Base-by-base conservation (phyloP, 2,888 invertebrate genomes). In the Pharmacophagus antenor region DNA sequence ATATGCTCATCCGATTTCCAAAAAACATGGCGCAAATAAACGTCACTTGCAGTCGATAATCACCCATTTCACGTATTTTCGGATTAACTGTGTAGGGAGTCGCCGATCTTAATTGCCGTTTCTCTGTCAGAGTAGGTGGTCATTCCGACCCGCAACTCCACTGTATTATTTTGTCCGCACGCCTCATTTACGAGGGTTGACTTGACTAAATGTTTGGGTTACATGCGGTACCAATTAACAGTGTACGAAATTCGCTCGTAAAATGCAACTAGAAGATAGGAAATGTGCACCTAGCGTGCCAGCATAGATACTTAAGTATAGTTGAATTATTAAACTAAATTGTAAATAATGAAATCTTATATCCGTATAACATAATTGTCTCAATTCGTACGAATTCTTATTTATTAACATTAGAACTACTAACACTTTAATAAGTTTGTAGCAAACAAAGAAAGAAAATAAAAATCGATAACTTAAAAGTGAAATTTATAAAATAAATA, bases 11-110 rank as follows among this genome's bases (percentile, higher is more conserved):
- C n/a, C n/a, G n/a, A n/a, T 12, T n/a, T n/a, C 37, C 6, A n/a
- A n/a, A 18, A 18, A 44, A 44, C 17, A 44, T 44, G 17, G 18
- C n/a, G 10, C 10, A 44, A 44, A 44, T 18, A 74, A 80, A 74
- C 67, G 77, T 73, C 76, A 76, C 77, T 79, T 76, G 75, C 73
- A 84, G 84, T 83, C 84, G 80, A 88, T 90, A 88, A 88, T 86
- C 85, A 85, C 84, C 80, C 88, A 70, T 70, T 73, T 76, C 88
- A 89, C 88, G 89, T 89, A 88, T 85, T 85, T 87, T 83, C 77
- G 82, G 86, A 88, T 88, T 88, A 89, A 88, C 87, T 83, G 73
- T 77, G 77, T 77, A 79, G 86, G 85, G 85, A 84, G 83, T 82
- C 75, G 79, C 84, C 84, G 82, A 84, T 88, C 86, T 88, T 88